Evolutionary conservation across 2,797 vertebrate species (phyloP).

Genomic region (Microcaecilia unicolor): DNA sequence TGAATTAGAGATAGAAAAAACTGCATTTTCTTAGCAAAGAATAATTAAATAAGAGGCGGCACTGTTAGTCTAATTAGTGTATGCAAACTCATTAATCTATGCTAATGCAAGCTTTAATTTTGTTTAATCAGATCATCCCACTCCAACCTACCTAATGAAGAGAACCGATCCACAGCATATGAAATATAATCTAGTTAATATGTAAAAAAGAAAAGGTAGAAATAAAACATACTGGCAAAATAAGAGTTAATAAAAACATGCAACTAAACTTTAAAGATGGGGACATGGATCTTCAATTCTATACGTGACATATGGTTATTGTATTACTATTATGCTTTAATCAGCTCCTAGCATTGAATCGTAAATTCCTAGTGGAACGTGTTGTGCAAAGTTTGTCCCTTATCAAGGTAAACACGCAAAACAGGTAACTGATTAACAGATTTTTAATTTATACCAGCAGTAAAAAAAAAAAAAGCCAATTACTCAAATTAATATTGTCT

Average conservation of each 20-base stretch:
- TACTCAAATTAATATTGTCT: no score
- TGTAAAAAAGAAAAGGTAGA: conserved; percentile 64
- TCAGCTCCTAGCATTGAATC: no score
- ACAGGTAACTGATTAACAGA: no score
- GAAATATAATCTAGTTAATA: conserved; percentile 82
- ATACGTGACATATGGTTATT: conserved; percentile 5
- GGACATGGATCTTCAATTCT: not conserved
- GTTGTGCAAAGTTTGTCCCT: no score
- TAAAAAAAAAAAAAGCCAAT: no score
- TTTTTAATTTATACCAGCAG: no score
- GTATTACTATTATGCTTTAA: conserved; percentile 8
- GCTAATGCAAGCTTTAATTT: conserved; percentile 10
- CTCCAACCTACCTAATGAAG: conserved; percentile 79
- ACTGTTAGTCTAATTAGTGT: conserved; percentile 9
- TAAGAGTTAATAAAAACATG: conserved; percentile 27
- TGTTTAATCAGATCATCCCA: conserved; percentile 9
- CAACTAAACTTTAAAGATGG: not conserved
- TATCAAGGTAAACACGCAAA: no score
- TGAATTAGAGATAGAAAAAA: conserved; percentile 3
- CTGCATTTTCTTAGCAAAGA: conserved; percentile 13
- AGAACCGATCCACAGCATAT: conserved; percentile 79
- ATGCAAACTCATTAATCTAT: conserved; percentile 6
- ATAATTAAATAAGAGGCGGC: not conserved
- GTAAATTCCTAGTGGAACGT: no score
- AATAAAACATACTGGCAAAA: conserved; percentile 52